phyloP scores from a whole-genome alignment of 2,888 invertebrate species.

The Lasioglossum calceatum region DNA sequence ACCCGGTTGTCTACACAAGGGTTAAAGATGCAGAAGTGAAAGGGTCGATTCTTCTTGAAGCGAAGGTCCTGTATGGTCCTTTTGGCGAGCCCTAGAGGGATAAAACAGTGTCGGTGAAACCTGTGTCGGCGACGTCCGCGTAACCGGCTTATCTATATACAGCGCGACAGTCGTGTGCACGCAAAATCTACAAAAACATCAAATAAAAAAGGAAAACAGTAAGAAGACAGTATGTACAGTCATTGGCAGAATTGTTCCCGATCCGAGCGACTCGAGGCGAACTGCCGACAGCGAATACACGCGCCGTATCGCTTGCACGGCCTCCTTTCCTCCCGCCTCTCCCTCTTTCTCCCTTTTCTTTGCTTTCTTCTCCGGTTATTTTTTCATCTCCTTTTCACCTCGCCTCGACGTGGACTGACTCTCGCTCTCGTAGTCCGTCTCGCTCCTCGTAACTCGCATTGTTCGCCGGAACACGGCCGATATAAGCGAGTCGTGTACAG shows the following conservation, averaged over 20 bases:
- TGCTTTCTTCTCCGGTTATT: background rate
- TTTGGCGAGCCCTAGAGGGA: background rate
- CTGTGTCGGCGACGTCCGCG: background rate
- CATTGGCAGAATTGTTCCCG: slow-evolving; percentile 78
- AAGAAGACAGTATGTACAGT: slow-evolving; percentile 75
- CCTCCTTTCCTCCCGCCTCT: slow-evolving; percentile 24
- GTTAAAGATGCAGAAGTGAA: background rate
- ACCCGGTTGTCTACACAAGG: too few species aligned
- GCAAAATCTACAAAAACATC: slow-evolving; percentile 62
- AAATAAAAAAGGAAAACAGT: slow-evolving; percentile 12
- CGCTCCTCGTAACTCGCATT: slow-evolving; percentile 62
- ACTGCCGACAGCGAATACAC: slow-evolving; percentile 48
- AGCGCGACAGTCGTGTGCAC: slow-evolving; percentile 61
- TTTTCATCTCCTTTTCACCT: slow-evolving; percentile 40
- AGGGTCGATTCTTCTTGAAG: background rate
- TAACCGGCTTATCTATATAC: slow-evolving; percentile 52
- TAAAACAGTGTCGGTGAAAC: background rate
- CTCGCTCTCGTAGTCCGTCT: slow-evolving; percentile 55
- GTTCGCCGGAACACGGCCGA: slow-evolving; percentile 49
- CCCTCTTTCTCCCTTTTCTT: background rate
- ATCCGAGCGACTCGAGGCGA: slow-evolving; percentile 65
- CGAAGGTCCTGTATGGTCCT: background rate
- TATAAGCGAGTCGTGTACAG: slow-evolving; percentile 47
- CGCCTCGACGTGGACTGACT: slow-evolving; percentile 41
- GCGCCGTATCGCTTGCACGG: slow-evolving; percentile 23